These are phyloP conservation scores for Pocillopora grandis DNA, from an alignment of 92 coral and sea anemone genomes.

Conservation along the genomic window DNA sequence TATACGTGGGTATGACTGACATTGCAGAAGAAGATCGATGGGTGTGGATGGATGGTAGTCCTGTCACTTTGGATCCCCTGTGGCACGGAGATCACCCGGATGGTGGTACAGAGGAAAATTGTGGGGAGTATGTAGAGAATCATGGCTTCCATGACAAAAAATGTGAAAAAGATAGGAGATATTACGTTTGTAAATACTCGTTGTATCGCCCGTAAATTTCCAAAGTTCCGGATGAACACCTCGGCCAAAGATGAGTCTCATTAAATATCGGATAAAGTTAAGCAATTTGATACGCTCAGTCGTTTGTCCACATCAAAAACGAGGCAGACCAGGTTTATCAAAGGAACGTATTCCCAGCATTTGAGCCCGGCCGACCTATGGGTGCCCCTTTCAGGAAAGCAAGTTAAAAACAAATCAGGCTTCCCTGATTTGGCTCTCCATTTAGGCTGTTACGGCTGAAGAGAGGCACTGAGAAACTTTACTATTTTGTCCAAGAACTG, in stretches of 20 bases:
- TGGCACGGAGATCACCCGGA: not conserved
- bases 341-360: no score
- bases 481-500: no score
- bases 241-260: not conserved
- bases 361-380: no score
- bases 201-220: not conserved
- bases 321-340: no score
- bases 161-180: not conserved
- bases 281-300: not conserved
- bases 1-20: slow-evolving; percentile 5
- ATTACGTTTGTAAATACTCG: not conserved
- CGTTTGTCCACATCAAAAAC: no score
- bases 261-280: not conserved
- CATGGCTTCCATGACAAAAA: slow-evolving; percentile 5
- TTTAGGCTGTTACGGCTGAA: no score
- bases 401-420: no score
- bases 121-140: not conserved
- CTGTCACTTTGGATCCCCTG: not conserved
- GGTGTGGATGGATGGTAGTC: slow-evolving; percentile 10
- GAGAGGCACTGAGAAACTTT: no score
- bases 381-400: no score
- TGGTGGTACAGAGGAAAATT: not conserved
- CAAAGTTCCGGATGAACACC: not conserved
- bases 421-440: no score
- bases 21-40: slow-evolving; percentile 2